These are phyloP conservation scores for Melitaea athalia DNA, from an alignment of 2,888 invertebrate species.

Conservation along the genomic window DNA sequence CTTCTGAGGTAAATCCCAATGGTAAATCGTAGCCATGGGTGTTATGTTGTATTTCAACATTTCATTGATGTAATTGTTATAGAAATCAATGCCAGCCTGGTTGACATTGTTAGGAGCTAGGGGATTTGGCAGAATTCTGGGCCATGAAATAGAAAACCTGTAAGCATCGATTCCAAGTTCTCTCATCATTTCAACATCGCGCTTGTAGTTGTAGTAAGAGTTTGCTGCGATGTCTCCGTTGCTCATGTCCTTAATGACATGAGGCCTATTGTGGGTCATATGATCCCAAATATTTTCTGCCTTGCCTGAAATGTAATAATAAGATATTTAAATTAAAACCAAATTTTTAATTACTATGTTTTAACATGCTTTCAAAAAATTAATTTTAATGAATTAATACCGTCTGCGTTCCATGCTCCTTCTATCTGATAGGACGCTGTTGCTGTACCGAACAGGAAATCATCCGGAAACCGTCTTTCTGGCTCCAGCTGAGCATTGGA, in stretches of 20 bases:
- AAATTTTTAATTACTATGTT: too few species aligned
- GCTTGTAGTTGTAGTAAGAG: slow-evolving; percentile 81
- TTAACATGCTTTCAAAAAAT: too few species aligned
- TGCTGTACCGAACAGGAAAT: slow-evolving; percentile 62
- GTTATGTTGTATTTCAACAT: slow-evolving; percentile 82
- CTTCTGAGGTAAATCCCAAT: slow-evolving; percentile 80
- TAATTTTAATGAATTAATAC: slow-evolving; percentile 41
- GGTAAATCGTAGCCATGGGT: slow-evolving; percentile 82
- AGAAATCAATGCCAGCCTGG: slow-evolving; percentile 83
- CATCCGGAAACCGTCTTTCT: slow-evolving; percentile 56
- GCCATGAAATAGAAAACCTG: slow-evolving; percentile 83
- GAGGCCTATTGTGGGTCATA: slow-evolving; percentile 56
- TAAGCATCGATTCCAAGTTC: slow-evolving; percentile 73
- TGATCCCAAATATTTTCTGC: slow-evolving; percentile 64
- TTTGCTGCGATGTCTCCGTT: slow-evolving; percentile 84
- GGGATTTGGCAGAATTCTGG: slow-evolving; percentile 83
- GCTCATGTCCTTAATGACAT: slow-evolving; percentile 49
- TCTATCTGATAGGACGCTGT: slow-evolving; percentile 66
- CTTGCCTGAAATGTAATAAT: slow-evolving; percentile 47
- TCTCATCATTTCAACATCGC: slow-evolving; percentile 68
- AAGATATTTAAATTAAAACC: neutral
- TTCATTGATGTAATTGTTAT: slow-evolving; percentile 84
- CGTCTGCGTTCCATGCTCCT: slow-evolving; percentile 63
- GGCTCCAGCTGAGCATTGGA: slow-evolving; percentile 31
- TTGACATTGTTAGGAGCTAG: slow-evolving; percentile 71